Base-by-base conservation (phyloP, 2,888 invertebrate species). In the Lasioglossum zephyrum region DNA sequence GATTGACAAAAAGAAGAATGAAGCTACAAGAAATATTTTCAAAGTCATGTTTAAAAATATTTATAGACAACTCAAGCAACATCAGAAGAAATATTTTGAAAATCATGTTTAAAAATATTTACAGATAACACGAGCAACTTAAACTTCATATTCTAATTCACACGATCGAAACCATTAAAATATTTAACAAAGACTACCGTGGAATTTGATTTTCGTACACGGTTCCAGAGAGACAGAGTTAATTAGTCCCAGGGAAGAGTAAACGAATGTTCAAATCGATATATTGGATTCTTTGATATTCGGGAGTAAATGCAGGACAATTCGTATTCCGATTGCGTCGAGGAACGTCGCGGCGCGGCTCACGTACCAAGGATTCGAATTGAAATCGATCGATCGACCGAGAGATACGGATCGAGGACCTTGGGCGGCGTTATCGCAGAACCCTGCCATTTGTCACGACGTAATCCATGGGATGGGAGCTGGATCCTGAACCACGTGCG, bases 361-460 rank as follows among this genome's bases (percentile, higher is more conserved):
- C 78, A 18, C 36, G 81, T 73, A 75, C 75, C 73, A 60, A 39
- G 79, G 47, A 73, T 36, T 79, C 86, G 85, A 90, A 91, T 91
- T 88, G 90, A 91, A 90, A 90, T 31, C 88, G 82, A 91, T 91
- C 88, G 90, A 91, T 91, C 81, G 88, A 73, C 36, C 39, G 70
- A 69, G 44, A 81, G 87, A 90, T 88, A 84, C 81, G 87, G 84
- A 89, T 84, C 85, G 77, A 47, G 77, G 85, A 86, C 84, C 87
- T 83, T 76, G 81, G 53, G 49, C 70, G 75, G 82, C 79, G 87
- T 90, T 92, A 91, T 91, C 89, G 83, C 84, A 79, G 84, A 87
- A 90, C 87, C 83, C 89, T 74, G 84, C 84, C 89, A 91, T 92
- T 92, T 90, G 91, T 92, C 91, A 92, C 82, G 44, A 85, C 79